Conservation (phyloP, 2,113 vertebrate genomes). For the Fulmarus glacialis region DNA sequence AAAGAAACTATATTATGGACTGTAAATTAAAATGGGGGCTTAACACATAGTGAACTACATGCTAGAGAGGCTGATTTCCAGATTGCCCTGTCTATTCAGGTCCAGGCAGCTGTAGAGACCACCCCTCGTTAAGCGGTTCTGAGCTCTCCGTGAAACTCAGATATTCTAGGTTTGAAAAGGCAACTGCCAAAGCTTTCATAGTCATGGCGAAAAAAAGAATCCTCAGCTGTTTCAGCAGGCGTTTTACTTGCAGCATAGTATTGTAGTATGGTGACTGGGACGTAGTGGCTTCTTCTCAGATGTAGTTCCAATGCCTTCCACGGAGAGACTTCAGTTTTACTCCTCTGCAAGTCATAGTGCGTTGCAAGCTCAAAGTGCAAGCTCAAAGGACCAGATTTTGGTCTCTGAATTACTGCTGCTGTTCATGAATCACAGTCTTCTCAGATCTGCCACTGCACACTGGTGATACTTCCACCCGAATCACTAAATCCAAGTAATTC, state of each 20-base stretch:
- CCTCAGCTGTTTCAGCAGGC: background rate
- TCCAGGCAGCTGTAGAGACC: constrained; percentile 22
- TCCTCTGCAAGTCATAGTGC: background rate
- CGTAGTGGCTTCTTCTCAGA: background rate
- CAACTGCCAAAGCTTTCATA: background rate
- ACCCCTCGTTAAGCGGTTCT: background rate
- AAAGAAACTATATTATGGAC: constrained; percentile 69
- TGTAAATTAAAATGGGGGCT: constrained; percentile 75
- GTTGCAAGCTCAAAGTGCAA: background rate
- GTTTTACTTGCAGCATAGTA: background rate
- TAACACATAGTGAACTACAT: constrained; percentile 48
- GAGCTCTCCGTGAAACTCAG: constrained; percentile 16
- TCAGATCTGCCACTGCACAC: background rate
- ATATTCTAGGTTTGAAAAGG: constrained; percentile 8
- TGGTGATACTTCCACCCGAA: background rate
- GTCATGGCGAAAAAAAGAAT: background rate
- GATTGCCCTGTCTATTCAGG: constrained; percentile 51
- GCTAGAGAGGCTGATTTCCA: constrained; percentile 56
- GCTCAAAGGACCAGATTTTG: background rate
- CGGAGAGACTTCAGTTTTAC: background rate
- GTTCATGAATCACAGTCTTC: background rate
- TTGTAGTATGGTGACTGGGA: background rate
- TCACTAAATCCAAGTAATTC: background rate
- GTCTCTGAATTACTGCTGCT: background rate
- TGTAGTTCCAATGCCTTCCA: background rate